Conservation (phyloP, 1,140 invertebrate species). For the Physella acuta region DNA sequence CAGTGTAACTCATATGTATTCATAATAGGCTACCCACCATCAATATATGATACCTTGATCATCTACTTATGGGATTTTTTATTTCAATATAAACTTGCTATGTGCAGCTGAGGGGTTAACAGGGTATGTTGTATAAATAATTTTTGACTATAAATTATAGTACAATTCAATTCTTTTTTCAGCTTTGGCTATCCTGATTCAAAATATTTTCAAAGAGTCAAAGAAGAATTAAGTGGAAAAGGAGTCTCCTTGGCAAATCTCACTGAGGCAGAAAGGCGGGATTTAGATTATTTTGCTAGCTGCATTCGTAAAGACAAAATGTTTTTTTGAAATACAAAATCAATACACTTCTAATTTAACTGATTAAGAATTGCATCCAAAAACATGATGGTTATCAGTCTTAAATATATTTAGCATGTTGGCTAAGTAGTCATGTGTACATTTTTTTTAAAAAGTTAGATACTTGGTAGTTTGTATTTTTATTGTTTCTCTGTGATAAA, state of each 20-base stretch:
- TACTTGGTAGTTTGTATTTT: too few species aligned
- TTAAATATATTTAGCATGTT: too few species aligned
- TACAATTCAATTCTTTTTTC: neutral
- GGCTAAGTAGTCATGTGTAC: too few species aligned
- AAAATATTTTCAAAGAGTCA: constrained; percentile 1
- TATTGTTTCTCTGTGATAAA: too few species aligned
- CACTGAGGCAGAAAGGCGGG: neutral
- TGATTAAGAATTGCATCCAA: too few species aligned
- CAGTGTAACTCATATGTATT: neutral
- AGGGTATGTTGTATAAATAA: neutral
- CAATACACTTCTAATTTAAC: too few species aligned
- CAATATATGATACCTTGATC: neutral
- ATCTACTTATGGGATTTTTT: neutral
- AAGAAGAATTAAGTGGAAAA: neutral
- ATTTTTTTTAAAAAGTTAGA: too few species aligned
- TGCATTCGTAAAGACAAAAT: too few species aligned
- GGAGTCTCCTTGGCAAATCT: neutral
- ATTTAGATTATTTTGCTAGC: neutral
- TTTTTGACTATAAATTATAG: neutral
- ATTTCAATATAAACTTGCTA: neutral
- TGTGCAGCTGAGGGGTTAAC: neutral
- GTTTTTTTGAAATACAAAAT: too few species aligned
- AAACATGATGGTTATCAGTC: too few species aligned
- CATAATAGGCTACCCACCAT: neutral
- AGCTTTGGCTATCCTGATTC: neutral